Evolutionary conservation across 2,888 invertebrate genomes (phyloP), one percentile per base, ranked within the genome.

Genomic region (Drosophila percnosoma): DNA sequence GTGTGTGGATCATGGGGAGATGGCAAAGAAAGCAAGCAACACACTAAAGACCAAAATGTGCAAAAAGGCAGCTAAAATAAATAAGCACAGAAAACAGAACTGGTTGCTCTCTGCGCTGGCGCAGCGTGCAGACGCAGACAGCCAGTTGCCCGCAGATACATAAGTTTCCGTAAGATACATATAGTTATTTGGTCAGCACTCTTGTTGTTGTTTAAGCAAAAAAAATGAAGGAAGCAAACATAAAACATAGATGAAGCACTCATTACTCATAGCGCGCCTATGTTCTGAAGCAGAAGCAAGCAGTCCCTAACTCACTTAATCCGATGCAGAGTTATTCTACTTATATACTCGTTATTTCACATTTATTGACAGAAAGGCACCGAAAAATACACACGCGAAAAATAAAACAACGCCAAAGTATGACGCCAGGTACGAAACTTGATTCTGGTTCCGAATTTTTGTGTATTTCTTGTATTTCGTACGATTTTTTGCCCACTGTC

Each of bases 381-480:
- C 36, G 33, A 21, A 18, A 60, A 51, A 67, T 21, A 53, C 68
- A 70, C 80, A 79, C 87, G 54, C 67, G 72, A 60, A 89, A 75
- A 75, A 80, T 68, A 65, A 61, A 65, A 61, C 33, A 79, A 73
- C 78, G 60, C 53, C 54, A 74, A 72, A 68, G 68, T 68, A 83
- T 86, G 87, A 89, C 82, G 80, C 82, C 75, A 86, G 80, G 78
- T 76, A 80, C 78, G 80, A 91, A 91, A 91, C 91, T 91, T 91
- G 92, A 92, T 91, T 78, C 77, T 62, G 33, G 68, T 65, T 65
- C 52, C 67, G 68, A 80, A 77, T 75, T 64, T 75, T 78, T 73
- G 68, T 72, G 54, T 65, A 58, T 54, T 69, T 75, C 57, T 73
- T 63, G 34, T 69, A 57, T 73, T 67, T 57, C 65, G 31, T 62